Evolutionary conservation across 2,113 vertebrate genomes (phyloP), one percentile per base, ranked within the genome.

Genomic region (Gallinago paraguaiae): DNA sequence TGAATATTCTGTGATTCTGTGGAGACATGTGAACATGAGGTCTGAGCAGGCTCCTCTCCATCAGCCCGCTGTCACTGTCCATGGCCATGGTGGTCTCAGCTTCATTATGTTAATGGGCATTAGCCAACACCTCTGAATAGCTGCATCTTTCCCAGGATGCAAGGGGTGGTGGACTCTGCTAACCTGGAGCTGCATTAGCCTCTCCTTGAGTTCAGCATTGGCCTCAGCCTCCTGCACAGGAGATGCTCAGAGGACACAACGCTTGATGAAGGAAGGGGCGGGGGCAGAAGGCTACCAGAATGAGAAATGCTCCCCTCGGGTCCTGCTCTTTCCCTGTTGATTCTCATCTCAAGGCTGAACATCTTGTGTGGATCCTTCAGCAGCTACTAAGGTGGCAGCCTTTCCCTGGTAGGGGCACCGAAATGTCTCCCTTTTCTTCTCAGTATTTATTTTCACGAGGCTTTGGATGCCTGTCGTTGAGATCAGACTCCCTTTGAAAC

Each of bases 401-500:
- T 92, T 76, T 76, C 30, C 57, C 43, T 75, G 37, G 43, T 37
- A 15, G 33, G 61, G 85, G 37, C 69, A 91, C 61, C 35, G 35
- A 56, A 77, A 46, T 24, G 6, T 46, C 71, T 88, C 41, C 70
- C 57, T 57, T 83, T 35, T 74, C 46, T 43, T 45, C 35, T 71
- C 50, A 31, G 0, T 89, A 45, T 90, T 95, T 83, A 81, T 88
- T 88, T 91, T 95, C 91, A 60, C 69, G 70, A 92, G 91, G 81
- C 68, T 64, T 75, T 93, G 5, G 2, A 71, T 63, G 80, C 69
- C 46, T 89, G 56, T 89, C 91, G 79, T 1, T 82, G 83, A 93
- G 72, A 91, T 84, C 72, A 93, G 89, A 84, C 48, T 93, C 72
- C 53, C 46, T 86, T 60, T 91, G 89, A 92, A 95, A 93, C 0